Evolutionary conservation across 1,140 invertebrate species (phyloP).

Genomic region (Cataglyphis hispanica): DNA sequence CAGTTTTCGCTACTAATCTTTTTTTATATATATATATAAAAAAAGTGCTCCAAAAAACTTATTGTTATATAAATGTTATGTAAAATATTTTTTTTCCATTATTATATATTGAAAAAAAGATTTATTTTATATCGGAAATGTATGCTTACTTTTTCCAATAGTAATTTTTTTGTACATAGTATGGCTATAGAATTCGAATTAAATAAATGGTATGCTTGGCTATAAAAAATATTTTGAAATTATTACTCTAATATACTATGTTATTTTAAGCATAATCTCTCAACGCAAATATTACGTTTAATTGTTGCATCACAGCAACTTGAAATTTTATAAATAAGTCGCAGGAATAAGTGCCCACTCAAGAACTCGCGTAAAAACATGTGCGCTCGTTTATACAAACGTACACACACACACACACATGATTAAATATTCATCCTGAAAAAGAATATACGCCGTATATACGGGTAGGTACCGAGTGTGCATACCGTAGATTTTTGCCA

Average conservation of each 20-base stretch:
- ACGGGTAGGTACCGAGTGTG: slow-evolving; percentile 28
- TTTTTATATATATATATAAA: too few relatives aligned
- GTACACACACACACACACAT: background rate
- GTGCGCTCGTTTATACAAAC: background rate
- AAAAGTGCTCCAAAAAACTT: background rate
- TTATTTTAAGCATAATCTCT: background rate
- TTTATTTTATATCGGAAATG: background rate
- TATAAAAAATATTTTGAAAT: background rate
- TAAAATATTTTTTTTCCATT: background rate
- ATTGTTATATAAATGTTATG: too few relatives aligned
- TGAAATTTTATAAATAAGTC: slow-evolving; percentile 27
- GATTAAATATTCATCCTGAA: background rate
- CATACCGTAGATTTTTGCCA: slow-evolving; percentile 40
- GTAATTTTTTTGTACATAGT: background rate
- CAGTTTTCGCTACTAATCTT: background rate
- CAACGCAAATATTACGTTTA: background rate
- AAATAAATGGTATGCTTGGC: background rate
- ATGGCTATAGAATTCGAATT: background rate
- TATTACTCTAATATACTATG: background rate
- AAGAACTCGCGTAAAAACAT: slow-evolving; percentile 18
- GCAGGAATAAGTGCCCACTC: slow-evolving; percentile 3
- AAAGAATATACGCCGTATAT: background rate
- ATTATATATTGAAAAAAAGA: background rate
- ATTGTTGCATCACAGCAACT: background rate
- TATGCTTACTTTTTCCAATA: background rate